Base-by-base conservation (phyloP, 2,113 vertebrate species). In the Varanus komodoensis region DNA sequence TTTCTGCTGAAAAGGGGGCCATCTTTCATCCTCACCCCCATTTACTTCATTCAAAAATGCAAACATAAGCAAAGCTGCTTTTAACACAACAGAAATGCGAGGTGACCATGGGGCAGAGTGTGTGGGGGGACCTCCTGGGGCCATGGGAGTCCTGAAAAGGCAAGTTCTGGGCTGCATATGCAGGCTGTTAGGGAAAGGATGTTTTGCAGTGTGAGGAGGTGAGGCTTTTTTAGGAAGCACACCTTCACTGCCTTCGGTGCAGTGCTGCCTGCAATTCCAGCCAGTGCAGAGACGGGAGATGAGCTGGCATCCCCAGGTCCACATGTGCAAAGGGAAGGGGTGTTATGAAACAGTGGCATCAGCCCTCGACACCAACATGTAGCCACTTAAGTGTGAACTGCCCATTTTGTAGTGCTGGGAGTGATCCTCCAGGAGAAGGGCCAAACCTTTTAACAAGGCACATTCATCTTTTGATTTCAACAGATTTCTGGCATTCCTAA, bases 1-100 rank as follows among this genome's bases (percentile, higher is more conserved):
- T 91, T 92, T 94, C 92, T 93, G 92, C 71, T n/a, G 93, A 91
- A 93, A 91, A 80, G 52, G 86, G 90, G 91, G 61, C 71, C 75
- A 89, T 91, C 89, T 48, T 71, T 94, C 91, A 86, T 6, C 48
- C 29, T 23, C 52, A 3, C 19, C 25, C 34, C 14, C 34, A 6
- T 11, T 88, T 93, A 91, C 64, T 94, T 89, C 92, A 93, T 93
- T 91, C 29, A 78, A 90, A 93, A 87, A 89, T 34, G 91, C 17
- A 94, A 92, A 64, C 88, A 85, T 74, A 89, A 52, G 78, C 78
- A 90, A 75, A 0, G 0, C 44, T 89, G 11, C 0, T 34, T 90
- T 89, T 88, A 84, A 90, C 92, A 75, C 29, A 89, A 87, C 80
- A 75, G 88, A 67, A 27, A 91, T 87, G 44, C 82, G 88, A 82